Base-by-base conservation (phyloP, 2,888 invertebrate species). In the Pseudococcus viburni region DNA sequence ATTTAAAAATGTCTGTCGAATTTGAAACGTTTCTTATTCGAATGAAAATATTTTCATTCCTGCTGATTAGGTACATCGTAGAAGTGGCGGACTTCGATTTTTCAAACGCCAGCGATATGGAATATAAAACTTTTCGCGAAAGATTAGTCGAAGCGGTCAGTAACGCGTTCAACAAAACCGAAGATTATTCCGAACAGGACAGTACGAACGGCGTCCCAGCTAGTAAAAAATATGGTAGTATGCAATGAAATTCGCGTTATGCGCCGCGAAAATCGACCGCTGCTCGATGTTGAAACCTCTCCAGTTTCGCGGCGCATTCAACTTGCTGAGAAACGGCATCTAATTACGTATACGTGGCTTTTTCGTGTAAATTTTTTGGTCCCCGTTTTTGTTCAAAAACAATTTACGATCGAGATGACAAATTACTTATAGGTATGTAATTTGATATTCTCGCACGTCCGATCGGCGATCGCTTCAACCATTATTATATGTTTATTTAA, bases 101-200 rank as follows among this genome's bases (percentile, higher is more conserved):
- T 91, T 88, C 88, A 15, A 95, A 95, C 90, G 89, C 90, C 1
- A 90, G 90, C 12, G 96, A 96, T 90, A 93, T 96, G 92, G 96
- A 97, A 91, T 97, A 96, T 91, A 97, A 96, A 92, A 96, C 97
- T 22, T 97, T 97, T 91, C 93, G 93, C 86, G 96, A 97, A 91
- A 94, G 97, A 77, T 93, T 97, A 0, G 93, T 95, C 64, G 97
- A 97, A 90, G 96, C 96, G 77, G 94, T 97, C 91, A 92, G 93
- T 89, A 94, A 94, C 90, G 93, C 94, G 42, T 93, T 95, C 88
- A 90, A 90, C 46, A 89, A 90, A 33, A 90, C 90, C 11, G 90
- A 90, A 85, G 90, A 90, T 26, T 90, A 90, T 89, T 90, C 89
- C 11, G 90, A 90, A 77, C 90, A 90, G 55, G 90, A 90, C 80